Evolutionary conservation across 30 jellyfish, hydroid and myxozoan genomes (phyloP), one percentile per base, ranked within the genome.

Genomic region (Cassiopea xamachana): DNA sequence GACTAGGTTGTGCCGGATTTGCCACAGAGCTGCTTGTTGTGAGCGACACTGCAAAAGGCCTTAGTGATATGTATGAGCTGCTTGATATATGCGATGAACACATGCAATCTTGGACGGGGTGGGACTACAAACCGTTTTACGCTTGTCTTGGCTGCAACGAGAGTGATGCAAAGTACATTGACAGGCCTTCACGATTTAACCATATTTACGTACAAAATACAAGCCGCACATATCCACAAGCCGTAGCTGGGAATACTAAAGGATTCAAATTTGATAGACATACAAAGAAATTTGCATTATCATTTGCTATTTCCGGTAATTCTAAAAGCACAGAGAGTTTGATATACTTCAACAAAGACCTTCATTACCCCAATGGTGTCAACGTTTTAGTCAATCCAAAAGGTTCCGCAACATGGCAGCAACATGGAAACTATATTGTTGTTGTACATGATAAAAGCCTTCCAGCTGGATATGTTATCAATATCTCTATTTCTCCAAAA

Each of bases 91-190:
- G 98, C 59, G 99, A 96, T 71, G 77, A 84, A 69, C 94, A 91
- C 89, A 91, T 92, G 92, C 99, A 96, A 62, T 92, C 98, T 15
- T 96, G 99, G 99, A 96, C 91, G 75, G 99, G 99, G 0, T 96
- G 99, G 99, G 83, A 88, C 77, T 96, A 91, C 81, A 92, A 92
- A 85, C 94, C 99, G 73, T 92, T 92, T 75, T 96, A 91, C 74
- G 77, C 93, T 83, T 92, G 97, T n/a, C 91, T 88, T 75, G 97
- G 97, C 7, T 96, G 99, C 86, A 45, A 71, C 46, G 85, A 73
- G 58, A 39, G 47, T 49, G 89, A 88, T 46, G 49, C 78, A 50
- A 93, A 80, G 61, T 96, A 98, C 71, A n/a, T 75, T 46, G 88
- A 73, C 60, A 58, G 58, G 6, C 91, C 81, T 51, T 88, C 95